Conservation (phyloP, 2,888 invertebrate species). For the Mythimna pallens region DNA sequence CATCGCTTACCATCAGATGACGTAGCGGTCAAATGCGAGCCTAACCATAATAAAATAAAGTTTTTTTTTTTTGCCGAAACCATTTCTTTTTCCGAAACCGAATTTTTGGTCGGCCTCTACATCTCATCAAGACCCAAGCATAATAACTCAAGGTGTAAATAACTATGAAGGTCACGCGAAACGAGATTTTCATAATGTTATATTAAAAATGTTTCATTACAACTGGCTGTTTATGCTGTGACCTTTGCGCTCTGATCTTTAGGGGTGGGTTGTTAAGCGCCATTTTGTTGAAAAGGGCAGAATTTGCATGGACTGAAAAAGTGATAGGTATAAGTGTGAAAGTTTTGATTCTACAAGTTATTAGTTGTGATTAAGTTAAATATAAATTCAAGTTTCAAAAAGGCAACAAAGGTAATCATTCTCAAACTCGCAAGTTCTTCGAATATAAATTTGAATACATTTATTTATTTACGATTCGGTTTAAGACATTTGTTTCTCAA, state of each 20-base stretch:
- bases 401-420: neutral
- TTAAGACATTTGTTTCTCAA: too few relatives aligned
- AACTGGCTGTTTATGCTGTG: conserved; percentile 29
- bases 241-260: conserved; percentile 54
- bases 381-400: neutral
- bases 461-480: too few relatives aligned
- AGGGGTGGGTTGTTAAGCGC: conserved; percentile 18
- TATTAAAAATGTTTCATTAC: conserved; percentile 61
- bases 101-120: neutral
- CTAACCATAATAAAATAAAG: too few relatives aligned
- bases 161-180: conserved; percentile 27
- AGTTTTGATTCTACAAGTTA: neutral
- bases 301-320: conserved; percentile 17
- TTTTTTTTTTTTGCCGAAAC: too few relatives aligned
- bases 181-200: conserved; percentile 55
- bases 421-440: too few relatives aligned
- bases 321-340: neutral
- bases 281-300: conserved; percentile 45
- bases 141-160: conserved; percentile 46
- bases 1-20: too few relatives aligned
- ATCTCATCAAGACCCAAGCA: conserved; percentile 2
- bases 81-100: too few relatives aligned
- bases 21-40: too few relatives aligned
- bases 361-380: neutral
- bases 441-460: too few relatives aligned